Base-by-base conservation (phyloP, 2,113 vertebrate genomes). In the Oncorhynchus gorbuscha region DNA sequence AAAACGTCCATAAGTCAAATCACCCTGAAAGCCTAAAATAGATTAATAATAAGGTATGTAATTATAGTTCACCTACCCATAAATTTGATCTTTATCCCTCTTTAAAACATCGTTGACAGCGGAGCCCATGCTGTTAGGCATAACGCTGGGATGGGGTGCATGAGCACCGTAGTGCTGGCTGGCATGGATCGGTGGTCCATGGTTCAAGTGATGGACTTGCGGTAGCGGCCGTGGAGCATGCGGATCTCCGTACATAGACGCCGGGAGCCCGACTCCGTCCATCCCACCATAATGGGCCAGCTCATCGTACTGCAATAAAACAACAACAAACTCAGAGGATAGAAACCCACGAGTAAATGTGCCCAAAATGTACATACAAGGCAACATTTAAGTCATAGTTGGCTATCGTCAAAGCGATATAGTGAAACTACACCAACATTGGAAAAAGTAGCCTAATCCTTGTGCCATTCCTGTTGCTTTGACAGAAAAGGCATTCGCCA, bases 101-200 rank as follows among this genome's bases (percentile, higher is more conserved):
- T 99, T 99, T 94, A 99, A 93, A 92, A 97, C 98, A 91, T 99
- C 98, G 94, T 99, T 99, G 95, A 99, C 97, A 95, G 98, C 97
- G 73, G 98, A 99, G 91, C 98, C 98, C 97, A 99, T 99, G 94
- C 96, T 96, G 87, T 94, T 95, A 91, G 97, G 96, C 97, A 99
- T 99, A 91, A 98, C 97, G 94, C 98, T 99, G 72, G 97, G 97
- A 90, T 99, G 97, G 48, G 97, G 97, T 92, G 97, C 97, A 92
- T 99, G 97, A 49, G 97, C 95, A 90, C 97, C 97, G 93, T 99
- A 98, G 91, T 99, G 98, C 93, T 99, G 97, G 86, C 96, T 45
- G 39, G 39, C 96, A 93, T 99, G 98, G 59, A 99, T 95, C 89
- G 97, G 98, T 87, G 98, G 97, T 91, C 98, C 97, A 90, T 99